These are phyloP conservation scores for Hoplodrina blanda DNA, from an alignment of 2,888 invertebrate genomes.

Conservation along the genomic window DNA sequence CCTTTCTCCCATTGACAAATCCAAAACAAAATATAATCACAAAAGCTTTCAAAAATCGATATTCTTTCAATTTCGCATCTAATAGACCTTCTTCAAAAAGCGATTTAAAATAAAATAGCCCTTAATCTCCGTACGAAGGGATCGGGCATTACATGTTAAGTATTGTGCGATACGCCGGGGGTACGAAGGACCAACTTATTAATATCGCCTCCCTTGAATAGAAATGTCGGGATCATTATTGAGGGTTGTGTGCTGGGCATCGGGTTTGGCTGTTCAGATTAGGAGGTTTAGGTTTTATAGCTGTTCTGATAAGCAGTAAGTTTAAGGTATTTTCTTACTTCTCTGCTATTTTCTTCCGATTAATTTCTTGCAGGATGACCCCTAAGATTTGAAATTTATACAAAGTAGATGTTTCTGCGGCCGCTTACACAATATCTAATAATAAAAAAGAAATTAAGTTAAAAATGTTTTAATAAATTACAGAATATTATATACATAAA, in stretches of 20 bases:
- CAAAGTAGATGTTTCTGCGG: too few species aligned
- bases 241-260: slow-evolving; percentile 66
- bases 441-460: too few species aligned
- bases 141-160: slow-evolving; percentile 62
- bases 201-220: slow-evolving; percentile 74
- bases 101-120: slow-evolving; percentile 64
- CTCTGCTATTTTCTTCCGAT: too few species aligned
- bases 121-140: slow-evolving; percentile 62
- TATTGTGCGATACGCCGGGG: slow-evolving; percentile 53
- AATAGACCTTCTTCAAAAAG: slow-evolving; percentile 60
- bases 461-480: too few species aligned
- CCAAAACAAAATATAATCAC: slow-evolving; percentile 44
- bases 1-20: not conserved
- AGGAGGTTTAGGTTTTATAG: slow-evolving; percentile 7
- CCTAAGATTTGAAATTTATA: too few species aligned
- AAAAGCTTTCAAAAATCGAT: slow-evolving; percentile 45
- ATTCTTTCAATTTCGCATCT: slow-evolving; percentile 58
- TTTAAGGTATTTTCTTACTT: too few species aligned
- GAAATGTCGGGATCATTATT: slow-evolving; percentile 73
- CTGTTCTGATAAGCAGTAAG: too few species aligned
- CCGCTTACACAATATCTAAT: too few species aligned
- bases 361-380: too few species aligned
- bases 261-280: slow-evolving; percentile 59
- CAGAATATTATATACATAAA: too few species aligned
- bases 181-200: slow-evolving; percentile 69